Base-by-base conservation (phyloP, 2,113 vertebrate genomes). In the Muscicapa adusta region DNA sequence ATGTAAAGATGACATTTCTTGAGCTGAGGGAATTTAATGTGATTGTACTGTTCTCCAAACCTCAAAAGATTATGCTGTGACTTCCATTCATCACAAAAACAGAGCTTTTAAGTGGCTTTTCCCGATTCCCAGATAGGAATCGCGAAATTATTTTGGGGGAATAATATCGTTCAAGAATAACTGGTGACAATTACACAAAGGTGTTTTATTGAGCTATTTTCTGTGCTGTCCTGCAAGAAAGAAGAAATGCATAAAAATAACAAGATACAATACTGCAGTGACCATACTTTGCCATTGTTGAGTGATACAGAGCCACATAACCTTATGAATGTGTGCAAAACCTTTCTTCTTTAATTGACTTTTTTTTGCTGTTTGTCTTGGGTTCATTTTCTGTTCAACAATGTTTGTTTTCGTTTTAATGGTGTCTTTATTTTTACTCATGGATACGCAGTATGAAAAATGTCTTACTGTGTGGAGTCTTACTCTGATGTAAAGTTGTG, bases 1-100 rank as follows among this genome's bases (percentile, higher is more conserved):
- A 95, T 95, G 67, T 89, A 91, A 96, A 96, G 95, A 95, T 96
- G 94, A 75, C 91, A 92, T 96, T 97, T 97, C 91, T 94, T 73
- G 89, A 96, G 89, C 89, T 75, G 76, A 89, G 90, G 87, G 92
- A 94, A 91, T 96, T 85, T 95, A 95, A 74, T 79, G 81, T 78
- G 95, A 94, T 95, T 87, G 63, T 88, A 36, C 82, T 79, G 53
- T 94, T 95, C 79, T 80, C 74, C 67, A 81, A 89, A 73, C 78
- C 86, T 92, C 89, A 77, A 53, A 92, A 95, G 96, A 95, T 91
- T 88, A 94, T 84, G 62, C 85, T 91, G 57, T 91, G 80, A 77
- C 94, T 96, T 96, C 72, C 93, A 86, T 94, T 96, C 87, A 90
- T 89, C 89, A 80, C 38, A 48, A 77, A 93, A 93, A 4, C 4